A percentile compares a stretch with the other conserved stretches of the same genome.
phyloP scores from a whole-genome alignment of 2,888 invertebrate species.

The Epirrita christyi region DNA sequence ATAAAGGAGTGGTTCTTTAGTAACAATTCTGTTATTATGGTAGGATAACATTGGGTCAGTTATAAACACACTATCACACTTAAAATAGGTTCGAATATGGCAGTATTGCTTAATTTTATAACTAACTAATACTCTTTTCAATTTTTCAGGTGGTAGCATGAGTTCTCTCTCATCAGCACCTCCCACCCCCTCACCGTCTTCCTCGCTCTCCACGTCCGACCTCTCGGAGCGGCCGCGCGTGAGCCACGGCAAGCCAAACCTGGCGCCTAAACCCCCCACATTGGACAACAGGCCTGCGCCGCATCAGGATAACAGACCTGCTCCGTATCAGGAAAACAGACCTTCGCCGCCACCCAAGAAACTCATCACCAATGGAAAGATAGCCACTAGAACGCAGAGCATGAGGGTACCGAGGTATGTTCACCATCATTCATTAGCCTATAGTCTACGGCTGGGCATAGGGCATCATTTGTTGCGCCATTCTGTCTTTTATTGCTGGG shows the following conservation, averaged over 20 bases:
- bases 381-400: slow-evolving; percentile 91
- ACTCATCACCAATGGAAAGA: slow-evolving; percentile 82
- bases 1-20: too few species aligned
- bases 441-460: too few species aligned
- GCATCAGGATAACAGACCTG: not conserved
- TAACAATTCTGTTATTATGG: too few species aligned
- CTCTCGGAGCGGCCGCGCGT: slow-evolving; percentile 78
- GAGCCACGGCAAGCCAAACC: slow-evolving; percentile 91
- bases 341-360: slow-evolving; percentile 89
- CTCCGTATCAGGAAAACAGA: slow-evolving; percentile 82
- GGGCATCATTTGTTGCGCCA: too few species aligned
- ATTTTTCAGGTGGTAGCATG: slow-evolving; percentile 73
- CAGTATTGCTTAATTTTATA: not conserved
- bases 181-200: slow-evolving; percentile 60
- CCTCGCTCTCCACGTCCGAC: slow-evolving; percentile 76
- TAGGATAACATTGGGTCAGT: too few species aligned
- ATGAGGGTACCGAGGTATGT: slow-evolving; percentile 90
- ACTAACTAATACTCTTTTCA: not conserved
- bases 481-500: too few species aligned
- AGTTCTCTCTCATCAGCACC: slow-evolving; percentile 68
- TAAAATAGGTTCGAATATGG: too few species aligned
- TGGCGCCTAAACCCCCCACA: slow-evolving; percentile 93
- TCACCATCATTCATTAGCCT: too few species aligned
- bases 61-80: too few species aligned
- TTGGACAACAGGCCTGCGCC: slow-evolving; percentile 42